These are phyloP conservation scores for Hyperoplus immaculatus DNA, from an alignment of 2,797 vertebrate species.

Conservation along the genomic window DNA sequence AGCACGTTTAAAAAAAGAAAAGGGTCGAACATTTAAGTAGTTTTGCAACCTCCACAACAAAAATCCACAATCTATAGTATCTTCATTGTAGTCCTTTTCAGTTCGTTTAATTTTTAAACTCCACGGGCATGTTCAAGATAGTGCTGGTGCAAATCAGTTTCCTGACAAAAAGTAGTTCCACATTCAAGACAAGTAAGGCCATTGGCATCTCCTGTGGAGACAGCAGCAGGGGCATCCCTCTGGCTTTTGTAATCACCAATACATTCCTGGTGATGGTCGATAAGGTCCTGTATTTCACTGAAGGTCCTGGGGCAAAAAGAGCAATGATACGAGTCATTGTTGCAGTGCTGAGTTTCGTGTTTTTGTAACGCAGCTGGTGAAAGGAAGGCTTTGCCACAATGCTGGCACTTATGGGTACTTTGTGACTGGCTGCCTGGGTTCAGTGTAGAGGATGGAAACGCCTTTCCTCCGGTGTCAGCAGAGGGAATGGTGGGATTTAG, in stretches of 20 bases:
- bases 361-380: slow-evolving; percentile 74
- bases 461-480: slow-evolving; percentile 32
- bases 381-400: slow-evolving; percentile 81
- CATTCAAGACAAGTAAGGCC: slow-evolving; percentile 82
- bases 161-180: slow-evolving; percentile 79
- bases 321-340: slow-evolving; percentile 73
- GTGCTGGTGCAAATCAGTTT: slow-evolving; percentile 82
- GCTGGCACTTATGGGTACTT: slow-evolving; percentile 79
- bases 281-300: slow-evolving; percentile 79
- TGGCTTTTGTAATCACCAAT: slow-evolving; percentile 55
- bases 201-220: slow-evolving; percentile 50
- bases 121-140: slow-evolving; percentile 74
- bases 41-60: slow-evolving; percentile 22
- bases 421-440: slow-evolving; percentile 46
- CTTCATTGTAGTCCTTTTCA: slow-evolving; percentile 1
- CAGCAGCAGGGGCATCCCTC: slow-evolving; percentile 44
- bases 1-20: slow-evolving; percentile 20
- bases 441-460: slow-evolving; percentile 3
- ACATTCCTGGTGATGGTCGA: slow-evolving; percentile 84
- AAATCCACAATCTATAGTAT: slow-evolving; percentile 48
- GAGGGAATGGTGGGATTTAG: slow-evolving; percentile 39
- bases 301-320: slow-evolving; percentile 81
- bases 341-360: slow-evolving; percentile 73
- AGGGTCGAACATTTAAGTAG: slow-evolving; percentile 14
- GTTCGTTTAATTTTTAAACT: slow-evolving; percentile 19